These are phyloP conservation scores for Hartigia nigra DNA, from an alignment of 2,888 invertebrate genomes.

Conservation along the genomic window DNA sequence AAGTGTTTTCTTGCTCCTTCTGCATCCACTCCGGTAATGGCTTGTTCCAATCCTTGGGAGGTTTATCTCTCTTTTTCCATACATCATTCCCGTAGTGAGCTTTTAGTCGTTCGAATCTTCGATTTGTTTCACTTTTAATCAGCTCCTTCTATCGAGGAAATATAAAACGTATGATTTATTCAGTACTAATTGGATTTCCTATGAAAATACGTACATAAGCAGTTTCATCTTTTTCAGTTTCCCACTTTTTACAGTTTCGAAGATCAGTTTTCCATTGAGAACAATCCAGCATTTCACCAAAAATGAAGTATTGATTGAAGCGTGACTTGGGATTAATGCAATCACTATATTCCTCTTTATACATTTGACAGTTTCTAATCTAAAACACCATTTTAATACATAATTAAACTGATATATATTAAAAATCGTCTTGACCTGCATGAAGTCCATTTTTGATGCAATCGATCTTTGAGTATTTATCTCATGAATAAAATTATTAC, in stretches of 20 bases:
- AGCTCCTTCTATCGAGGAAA: constrained; percentile 70
- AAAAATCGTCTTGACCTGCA: not conserved
- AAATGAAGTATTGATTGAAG: constrained; percentile 88
- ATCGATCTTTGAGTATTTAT: not conserved
- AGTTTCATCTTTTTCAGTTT: constrained; percentile 70
- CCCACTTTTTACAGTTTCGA: constrained; percentile 79
- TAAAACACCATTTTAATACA: constrained; percentile 59
- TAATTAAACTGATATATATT: not conserved
- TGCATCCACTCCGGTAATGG: constrained; percentile 82
- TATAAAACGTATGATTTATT: not conserved
- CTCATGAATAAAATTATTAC: not conserved
- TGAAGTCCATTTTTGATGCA: not conserved
- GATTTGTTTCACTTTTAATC: constrained; percentile 77
- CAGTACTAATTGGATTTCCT: not conserved
- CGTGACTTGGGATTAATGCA: constrained; percentile 80
- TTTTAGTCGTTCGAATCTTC: constrained; percentile 73
- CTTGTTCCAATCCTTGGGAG: constrained; percentile 85
- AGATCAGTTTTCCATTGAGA: constrained; percentile 83
- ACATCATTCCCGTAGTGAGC: constrained; percentile 80
- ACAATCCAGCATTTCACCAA: constrained; percentile 80
- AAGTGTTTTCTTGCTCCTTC: constrained; percentile 76
- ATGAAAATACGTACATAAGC: constrained; percentile 72
- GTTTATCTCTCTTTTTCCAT: constrained; percentile 81
- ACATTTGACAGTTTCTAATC: constrained; percentile 84
- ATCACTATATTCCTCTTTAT: constrained; percentile 84